A percentile compares a stretch with the other conserved stretches of the same genome.
phyloP scores from a whole-genome alignment of 92 coral and sea anemone genomes.

The Isaurus tuberculatus region DNA sequence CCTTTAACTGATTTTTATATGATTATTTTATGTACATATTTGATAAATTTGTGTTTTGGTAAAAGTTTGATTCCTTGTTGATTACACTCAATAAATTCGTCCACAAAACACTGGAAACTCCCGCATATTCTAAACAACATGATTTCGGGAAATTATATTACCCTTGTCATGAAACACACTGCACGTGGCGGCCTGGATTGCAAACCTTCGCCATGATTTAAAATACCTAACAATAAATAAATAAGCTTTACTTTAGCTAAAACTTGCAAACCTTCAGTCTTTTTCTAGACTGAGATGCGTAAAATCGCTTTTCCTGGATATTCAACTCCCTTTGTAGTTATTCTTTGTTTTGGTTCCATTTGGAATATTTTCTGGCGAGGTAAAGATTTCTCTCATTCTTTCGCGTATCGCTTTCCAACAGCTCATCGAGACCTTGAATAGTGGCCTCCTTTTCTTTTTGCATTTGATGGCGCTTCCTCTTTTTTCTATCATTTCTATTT shows the following conservation, averaged over 20 bases:
- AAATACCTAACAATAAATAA: background rate
- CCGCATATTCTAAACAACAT: too few species aligned
- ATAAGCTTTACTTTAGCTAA: background rate
- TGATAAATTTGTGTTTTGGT: too few species aligned
- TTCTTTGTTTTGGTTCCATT: slow-evolving; percentile 34
- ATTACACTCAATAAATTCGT: too few species aligned
- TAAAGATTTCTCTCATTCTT: slow-evolving; percentile 33
- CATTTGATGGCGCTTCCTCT: background rate
- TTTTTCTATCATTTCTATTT: too few species aligned
- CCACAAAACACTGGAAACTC: too few species aligned
- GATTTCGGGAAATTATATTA: too few species aligned
- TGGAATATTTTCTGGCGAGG: slow-evolving; percentile 35
- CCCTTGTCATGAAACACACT: background rate
- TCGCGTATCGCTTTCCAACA: background rate
- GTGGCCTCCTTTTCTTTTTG: background rate
- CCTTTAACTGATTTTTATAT: too few species aligned
- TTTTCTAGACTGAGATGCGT: too few species aligned
- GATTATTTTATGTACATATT: too few species aligned
- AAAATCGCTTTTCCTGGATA: background rate
- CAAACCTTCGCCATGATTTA: slow-evolving; percentile 1
- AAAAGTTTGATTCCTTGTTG: too few species aligned
- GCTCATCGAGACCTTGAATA: background rate
- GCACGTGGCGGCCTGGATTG: background rate
- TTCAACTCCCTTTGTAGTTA: background rate
- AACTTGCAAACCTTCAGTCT: background rate